Conservation (phyloP, 2,888 invertebrate genomes). For the Microplitis manilae region DNA sequence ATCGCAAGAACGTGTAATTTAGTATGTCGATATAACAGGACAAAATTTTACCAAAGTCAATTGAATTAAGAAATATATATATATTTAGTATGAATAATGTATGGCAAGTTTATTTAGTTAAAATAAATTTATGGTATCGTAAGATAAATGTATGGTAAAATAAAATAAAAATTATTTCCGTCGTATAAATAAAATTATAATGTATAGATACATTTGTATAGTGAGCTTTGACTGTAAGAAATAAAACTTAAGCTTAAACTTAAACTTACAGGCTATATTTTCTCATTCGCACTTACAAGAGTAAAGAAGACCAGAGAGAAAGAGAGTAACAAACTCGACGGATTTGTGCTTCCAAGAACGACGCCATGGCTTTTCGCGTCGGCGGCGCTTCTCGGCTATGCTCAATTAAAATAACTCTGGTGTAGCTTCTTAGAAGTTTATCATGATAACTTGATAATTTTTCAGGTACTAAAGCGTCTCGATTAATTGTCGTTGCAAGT, state of each 20-base stretch:
- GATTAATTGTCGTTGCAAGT: conserved; percentile 23
- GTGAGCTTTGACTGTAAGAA: conserved; percentile 4
- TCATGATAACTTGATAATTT: conserved; percentile 48
- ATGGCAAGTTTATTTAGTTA: neutral
- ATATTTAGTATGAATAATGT: neutral
- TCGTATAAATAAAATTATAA: neutral
- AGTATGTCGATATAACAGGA: neutral
- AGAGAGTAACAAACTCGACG: conserved; percentile 50
- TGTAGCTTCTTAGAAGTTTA: conserved; percentile 49
- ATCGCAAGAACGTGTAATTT: conserved; percentile 1
- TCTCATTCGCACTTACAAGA: conserved; percentile 22
- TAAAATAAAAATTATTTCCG: neutral
- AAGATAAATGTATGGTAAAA: neutral
- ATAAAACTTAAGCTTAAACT: neutral
- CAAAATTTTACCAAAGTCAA: conserved; percentile 14
- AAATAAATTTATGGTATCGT: neutral
- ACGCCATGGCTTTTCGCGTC: conserved; percentile 52
- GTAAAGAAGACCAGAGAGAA: conserved; percentile 36
- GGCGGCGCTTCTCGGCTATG: conserved; percentile 45
- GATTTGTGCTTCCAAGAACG: conserved; percentile 64
- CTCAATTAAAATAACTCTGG: conserved; percentile 63
- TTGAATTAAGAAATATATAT: conserved; percentile 11
- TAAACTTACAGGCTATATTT: conserved; percentile 5
- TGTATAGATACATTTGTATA: neutral
- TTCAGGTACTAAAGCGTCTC: conserved; percentile 30